Conservation (phyloP, 2,797 vertebrate genomes). For the Thamnophis elegans region DNA sequence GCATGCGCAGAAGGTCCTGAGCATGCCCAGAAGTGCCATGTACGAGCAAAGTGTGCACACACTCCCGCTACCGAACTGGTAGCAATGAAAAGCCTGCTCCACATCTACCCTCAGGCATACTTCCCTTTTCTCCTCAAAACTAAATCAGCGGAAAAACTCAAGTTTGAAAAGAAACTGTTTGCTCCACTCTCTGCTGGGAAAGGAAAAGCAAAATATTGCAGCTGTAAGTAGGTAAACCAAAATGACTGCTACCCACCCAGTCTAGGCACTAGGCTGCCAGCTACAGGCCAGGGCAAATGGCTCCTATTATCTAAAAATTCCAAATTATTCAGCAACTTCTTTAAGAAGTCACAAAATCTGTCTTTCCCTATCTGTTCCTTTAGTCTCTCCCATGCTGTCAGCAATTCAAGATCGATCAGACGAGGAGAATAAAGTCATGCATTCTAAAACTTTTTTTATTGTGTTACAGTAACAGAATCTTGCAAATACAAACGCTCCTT, state of each 20-base stretch:
- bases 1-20: no score
- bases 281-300: not conserved
- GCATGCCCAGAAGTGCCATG: no score
- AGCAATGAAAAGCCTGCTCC: not conserved
- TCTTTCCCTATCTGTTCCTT: not conserved
- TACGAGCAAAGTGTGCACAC: no score
- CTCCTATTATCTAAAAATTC: not conserved
- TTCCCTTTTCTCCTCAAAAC: not conserved
- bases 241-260: not conserved
- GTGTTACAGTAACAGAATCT: not conserved
- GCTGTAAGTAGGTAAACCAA: not conserved
- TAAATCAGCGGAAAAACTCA: not conserved
- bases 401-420: not conserved
- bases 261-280: not conserved
- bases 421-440: not conserved
- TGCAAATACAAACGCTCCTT: not conserved
- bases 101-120: not conserved
- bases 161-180: not conserved
- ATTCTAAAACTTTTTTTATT: not conserved
- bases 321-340: not conserved
- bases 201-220: not conserved
- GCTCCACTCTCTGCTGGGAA: not conserved
- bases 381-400: not conserved
- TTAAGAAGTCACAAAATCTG: not conserved
- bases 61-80: no score